Evolutionary conservation across 2,113 vertebrate genomes (phyloP), one percentile per base, ranked within the genome.

Genomic region (Ornithorhynchus anatinus): DNA sequence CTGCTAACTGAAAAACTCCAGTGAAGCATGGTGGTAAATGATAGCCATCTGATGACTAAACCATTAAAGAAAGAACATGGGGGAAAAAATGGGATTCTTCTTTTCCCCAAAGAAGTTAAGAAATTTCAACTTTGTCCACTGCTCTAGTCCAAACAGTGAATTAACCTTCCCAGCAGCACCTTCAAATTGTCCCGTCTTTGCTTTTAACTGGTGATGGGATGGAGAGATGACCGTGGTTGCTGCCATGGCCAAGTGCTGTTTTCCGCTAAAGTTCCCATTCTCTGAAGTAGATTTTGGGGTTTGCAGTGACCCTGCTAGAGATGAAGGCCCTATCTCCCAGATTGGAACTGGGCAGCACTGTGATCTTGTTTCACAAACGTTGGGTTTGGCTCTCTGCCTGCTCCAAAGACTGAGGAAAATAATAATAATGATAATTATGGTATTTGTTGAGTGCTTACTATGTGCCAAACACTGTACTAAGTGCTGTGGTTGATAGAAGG

Each of bases 11-110:
- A 72, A 39, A n/a, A 27, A 40, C 27, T 37, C 48, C 79, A 31
- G 57, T n/a, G 33, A 4, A 14, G 36, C 17, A 17, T 51, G 54
- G 70, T 31, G 62, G 61, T 81, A 85, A 58, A 43, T 36, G 79
- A 75, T 54, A 44, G 8, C 75, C 52, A 70, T 39, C 10, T 77
- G 72, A 75, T 39, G 32, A 50, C 60, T 77, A 10, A 47, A 75
- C 61, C 50, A 44, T 47, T 53, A 38, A 29, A 72, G 37, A 32
- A n/a, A 15, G 31, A 56, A 25, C 64, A 68, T 36, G 74, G 77
- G 53, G 59, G 69, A 13, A 63, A 39, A 52, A 50, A 69, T 65
- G 40, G 53, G 48, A 33, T 22, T 16, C 35, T 53, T n/a, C 20
- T 20, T n/a, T 27, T 36, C 17, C 29, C 20, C 25, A 36, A 1